phyloP scores from a whole-genome alignment of 2,797 vertebrate genomes.

The Pogonophryne albipinna region DNA sequence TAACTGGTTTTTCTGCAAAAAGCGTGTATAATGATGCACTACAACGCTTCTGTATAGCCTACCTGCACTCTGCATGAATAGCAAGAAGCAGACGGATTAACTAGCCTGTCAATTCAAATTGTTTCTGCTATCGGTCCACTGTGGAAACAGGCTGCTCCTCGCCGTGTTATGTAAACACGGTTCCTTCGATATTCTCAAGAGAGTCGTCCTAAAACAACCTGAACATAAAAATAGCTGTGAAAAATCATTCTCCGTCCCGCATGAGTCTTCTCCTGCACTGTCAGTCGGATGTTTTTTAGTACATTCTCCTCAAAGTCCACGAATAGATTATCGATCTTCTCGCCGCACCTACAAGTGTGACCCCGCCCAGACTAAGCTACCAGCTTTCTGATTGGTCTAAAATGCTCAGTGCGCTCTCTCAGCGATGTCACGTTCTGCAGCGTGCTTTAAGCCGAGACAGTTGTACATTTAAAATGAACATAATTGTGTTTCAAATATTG shows the following conservation, averaged over 20 bases:
- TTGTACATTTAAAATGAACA: not conserved
- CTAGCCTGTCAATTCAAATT: not conserved
- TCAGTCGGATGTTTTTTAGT: slow-evolving; percentile 6
- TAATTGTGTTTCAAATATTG: not conserved
- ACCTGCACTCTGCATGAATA: accelerated
- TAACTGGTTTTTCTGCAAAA: slow-evolving; percentile 85
- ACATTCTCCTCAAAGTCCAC: not conserved
- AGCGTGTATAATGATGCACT: slow-evolving; percentile 11
- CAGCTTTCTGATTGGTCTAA: slow-evolving; percentile 67
- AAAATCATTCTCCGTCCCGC: not conserved
- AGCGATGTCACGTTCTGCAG: slow-evolving; percentile 81
- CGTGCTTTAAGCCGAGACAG: slow-evolving; percentile 63
- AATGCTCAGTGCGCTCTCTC: not conserved
- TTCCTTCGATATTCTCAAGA: slow-evolving; percentile 3
- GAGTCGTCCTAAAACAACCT: not conserved
- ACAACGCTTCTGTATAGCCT: not conserved
- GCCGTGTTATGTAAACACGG: slow-evolving; percentile 71
- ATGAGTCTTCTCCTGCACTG: not conserved
- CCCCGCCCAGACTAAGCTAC: slow-evolving; percentile 50
- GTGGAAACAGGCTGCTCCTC: slow-evolving; percentile 29
- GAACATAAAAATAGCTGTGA: slow-evolving; percentile 7
- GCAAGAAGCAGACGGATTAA: not conserved
- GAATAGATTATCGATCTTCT: slow-evolving; percentile 25
- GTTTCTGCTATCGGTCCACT: slow-evolving; percentile 4
- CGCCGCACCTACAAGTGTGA: slow-evolving; percentile 44